Evolutionary conservation across 2,797 vertebrate genomes (phyloP).

Genomic region (Caiman crocodilus): DNA sequence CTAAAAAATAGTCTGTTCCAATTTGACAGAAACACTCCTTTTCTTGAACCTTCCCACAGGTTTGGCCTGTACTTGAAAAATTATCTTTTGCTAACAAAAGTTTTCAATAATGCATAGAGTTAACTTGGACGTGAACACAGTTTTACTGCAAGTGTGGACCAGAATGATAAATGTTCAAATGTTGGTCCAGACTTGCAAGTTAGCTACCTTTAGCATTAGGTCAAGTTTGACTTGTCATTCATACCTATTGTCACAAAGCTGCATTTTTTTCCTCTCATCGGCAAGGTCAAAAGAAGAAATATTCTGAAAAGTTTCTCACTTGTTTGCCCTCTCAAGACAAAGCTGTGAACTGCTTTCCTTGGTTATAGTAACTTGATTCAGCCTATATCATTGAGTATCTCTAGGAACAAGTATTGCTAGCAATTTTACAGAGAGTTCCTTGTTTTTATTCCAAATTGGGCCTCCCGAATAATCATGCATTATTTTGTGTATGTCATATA

Average conservation of each 20-base stretch:
- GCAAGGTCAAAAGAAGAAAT: constrained; percentile 16
- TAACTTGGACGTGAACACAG: neutral
- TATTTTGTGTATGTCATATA: neutral
- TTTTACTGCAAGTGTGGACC: neutral
- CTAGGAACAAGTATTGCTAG: neutral
- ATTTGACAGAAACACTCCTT: constrained; percentile 19
- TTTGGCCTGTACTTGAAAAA: constrained; percentile 23
- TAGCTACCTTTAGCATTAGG: neutral
- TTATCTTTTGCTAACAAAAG: neutral
- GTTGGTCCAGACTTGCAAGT: neutral
- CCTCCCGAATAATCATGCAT: neutral
- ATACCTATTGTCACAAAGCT: neutral
- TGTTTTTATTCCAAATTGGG: neutral
- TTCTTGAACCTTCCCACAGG: neutral
- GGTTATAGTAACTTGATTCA: constrained; percentile 27
- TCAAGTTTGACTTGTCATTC: constrained; percentile 12
- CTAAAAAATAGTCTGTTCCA: constrained; percentile 32
- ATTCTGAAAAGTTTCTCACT: constrained; percentile 27
- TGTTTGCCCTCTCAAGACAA: constrained; percentile 20
- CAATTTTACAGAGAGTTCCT: neutral
- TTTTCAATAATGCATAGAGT: neutral
- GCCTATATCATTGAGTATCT: neutral
- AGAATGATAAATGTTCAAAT: neutral
- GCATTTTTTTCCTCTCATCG: neutral
- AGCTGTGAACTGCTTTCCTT: constrained; percentile 19